Conservation (phyloP, 2,113 vertebrate species). For the Collichthys lucidus region DNA sequence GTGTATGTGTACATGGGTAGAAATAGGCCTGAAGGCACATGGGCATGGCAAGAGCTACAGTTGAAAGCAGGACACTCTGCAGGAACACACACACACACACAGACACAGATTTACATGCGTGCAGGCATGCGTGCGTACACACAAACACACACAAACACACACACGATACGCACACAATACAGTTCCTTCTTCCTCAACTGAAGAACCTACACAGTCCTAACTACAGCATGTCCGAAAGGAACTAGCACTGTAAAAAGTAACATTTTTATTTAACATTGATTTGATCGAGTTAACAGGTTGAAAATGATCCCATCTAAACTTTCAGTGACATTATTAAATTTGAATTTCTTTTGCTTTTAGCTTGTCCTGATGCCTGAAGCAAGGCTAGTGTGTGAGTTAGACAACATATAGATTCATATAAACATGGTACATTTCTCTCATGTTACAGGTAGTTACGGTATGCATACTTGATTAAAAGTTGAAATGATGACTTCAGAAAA, state of each 20-base stretch:
- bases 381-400: background rate
- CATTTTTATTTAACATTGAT: slow-evolving; percentile 7
- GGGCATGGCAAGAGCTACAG: background rate
- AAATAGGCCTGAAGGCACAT: slow-evolving; percentile 14
- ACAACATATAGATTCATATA: background rate
- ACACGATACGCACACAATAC: slow-evolving; percentile 7
- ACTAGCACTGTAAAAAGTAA: slow-evolving; percentile 16
- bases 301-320: background rate
- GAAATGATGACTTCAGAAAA: slow-evolving; percentile 1
- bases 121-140: slow-evolving; percentile 40
- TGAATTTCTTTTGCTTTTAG: background rate
- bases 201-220: background rate
- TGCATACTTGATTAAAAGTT: slow-evolving; percentile 11
- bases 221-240: slow-evolving; percentile 2
- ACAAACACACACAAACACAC: slow-evolving; percentile 16
- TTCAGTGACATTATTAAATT: slow-evolving; percentile 3
- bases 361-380: background rate
- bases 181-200: background rate
- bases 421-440: slow-evolving; percentile 1
- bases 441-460: background rate
- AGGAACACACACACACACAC: slow-evolving; percentile 1
- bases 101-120: slow-evolving; percentile 18
- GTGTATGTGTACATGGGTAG: slow-evolving; percentile 46
- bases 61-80: background rate
- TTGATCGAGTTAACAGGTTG: background rate